Percentiles rank a stretch among this genome's conserved stretches.
Conservation (phyloP, 2,888 invertebrate species). For the Tryphoninae sp. region DNA sequence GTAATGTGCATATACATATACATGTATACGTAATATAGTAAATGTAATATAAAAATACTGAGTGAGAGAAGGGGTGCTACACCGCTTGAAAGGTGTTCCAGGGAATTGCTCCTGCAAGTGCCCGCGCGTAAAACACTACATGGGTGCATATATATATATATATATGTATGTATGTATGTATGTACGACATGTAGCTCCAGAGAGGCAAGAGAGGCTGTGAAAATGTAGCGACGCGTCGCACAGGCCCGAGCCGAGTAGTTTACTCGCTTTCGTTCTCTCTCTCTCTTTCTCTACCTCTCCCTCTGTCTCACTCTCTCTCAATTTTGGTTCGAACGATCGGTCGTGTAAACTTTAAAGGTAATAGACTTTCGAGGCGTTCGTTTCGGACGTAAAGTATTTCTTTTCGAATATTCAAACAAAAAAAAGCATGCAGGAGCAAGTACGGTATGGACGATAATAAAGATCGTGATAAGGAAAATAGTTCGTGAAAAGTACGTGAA, state of each 20-base stretch:
- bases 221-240: conserved; percentile 41
- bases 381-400: conserved; percentile 11
- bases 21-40: conserved; percentile 7
- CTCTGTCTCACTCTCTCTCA: background rate
- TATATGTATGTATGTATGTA: background rate
- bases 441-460: background rate
- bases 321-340: conserved; percentile 53
- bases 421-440: conserved; percentile 1
- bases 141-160: conserved; percentile 24
- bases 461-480: background rate
- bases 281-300: background rate
- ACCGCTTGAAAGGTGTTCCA: conserved; percentile 56
- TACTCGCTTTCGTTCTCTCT: conserved; percentile 3
- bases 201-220: conserved; percentile 29
- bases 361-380: conserved; percentile 34
- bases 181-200: conserved; percentile 7
- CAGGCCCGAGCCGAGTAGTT: conserved; percentile 18
- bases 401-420: conserved; percentile 12
- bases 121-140: conserved; percentile 54
- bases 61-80: conserved; percentile 46
- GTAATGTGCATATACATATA: conserved; percentile 9
- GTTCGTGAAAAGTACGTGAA: conserved; percentile 2
- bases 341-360: conserved; percentile 61
- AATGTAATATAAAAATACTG: conserved; percentile 43
- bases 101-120: conserved; percentile 57